Percentiles rank a stretch among this genome's conserved stretches.
Evolutionary conservation across 2,797 vertebrate species (phyloP).

Genomic region (Microtus californicus): DNA sequence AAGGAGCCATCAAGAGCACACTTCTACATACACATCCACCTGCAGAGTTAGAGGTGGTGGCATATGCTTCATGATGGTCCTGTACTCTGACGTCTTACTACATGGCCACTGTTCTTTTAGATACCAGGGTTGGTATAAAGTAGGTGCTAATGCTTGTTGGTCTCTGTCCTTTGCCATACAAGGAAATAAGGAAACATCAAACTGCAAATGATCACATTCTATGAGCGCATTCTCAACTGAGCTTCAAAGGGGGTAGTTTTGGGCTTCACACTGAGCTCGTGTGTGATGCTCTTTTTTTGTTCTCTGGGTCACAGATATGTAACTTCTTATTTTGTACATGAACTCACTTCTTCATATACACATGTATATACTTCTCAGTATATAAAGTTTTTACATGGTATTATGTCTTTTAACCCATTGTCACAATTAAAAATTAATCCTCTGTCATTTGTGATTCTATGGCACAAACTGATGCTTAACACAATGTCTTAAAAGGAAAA

Average conservation of each 20-base stretch:
- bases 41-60: not conserved
- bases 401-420: not conserved
- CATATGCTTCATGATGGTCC: not conserved
- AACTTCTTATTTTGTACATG: not conserved
- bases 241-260: not conserved
- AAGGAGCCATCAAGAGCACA: not conserved
- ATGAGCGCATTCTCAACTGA: too few species aligned
- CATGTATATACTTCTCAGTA: too few species aligned
- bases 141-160: not conserved
- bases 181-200: not conserved
- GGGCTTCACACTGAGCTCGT: not conserved
- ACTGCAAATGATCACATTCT: not conserved
- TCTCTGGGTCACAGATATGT: not conserved
- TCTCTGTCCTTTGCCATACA: not conserved
- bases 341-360: not conserved
- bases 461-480: not conserved
- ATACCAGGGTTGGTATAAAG: not conserved
- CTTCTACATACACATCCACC: not conserved
- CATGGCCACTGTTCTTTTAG: not conserved
- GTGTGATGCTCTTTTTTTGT: not conserved
- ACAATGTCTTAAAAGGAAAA: not conserved
- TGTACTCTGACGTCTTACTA: not conserved
- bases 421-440: slow-evolving; percentile 36
- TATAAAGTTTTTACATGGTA: not conserved
- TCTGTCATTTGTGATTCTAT: not conserved